A percentile compares a stretch with the other conserved stretches of the same genome.
phyloP scores from a whole-genome alignment of 2,113 vertebrate species.

The Alethe diademata region DNA sequence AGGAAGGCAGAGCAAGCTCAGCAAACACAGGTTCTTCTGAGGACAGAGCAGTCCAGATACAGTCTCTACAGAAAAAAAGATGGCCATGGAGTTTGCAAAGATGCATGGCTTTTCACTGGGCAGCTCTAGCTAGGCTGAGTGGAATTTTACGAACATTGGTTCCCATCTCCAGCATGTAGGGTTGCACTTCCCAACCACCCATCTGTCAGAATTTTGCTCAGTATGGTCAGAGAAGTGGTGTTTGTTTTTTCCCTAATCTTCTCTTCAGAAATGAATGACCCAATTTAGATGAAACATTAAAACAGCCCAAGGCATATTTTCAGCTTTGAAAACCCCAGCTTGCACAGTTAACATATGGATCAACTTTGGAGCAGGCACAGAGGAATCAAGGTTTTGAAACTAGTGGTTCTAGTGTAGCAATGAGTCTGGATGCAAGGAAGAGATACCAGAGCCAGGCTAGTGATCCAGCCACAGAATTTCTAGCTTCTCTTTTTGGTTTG shows the following conservation, averaged over 20 bases:
- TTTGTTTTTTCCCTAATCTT: conserved; percentile 50
- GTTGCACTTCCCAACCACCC: background rate
- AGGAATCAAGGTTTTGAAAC: background rate
- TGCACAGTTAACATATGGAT: conserved; percentile 19
- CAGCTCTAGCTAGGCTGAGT: background rate
- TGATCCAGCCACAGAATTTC: background rate
- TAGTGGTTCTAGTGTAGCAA: background rate
- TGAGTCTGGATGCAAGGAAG: background rate
- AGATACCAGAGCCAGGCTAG: background rate
- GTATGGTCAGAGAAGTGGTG: conserved; percentile 4
- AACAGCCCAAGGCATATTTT: conserved; percentile 43
- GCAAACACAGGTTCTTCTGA: background rate
- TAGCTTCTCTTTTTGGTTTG: background rate
- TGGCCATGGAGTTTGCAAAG: background rate
- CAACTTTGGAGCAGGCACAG: background rate
- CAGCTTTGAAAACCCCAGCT: conserved; percentile 30
- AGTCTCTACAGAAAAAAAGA: background rate
- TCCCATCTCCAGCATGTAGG: background rate
- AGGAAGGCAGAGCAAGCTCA: background rate
- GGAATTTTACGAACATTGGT: background rate
- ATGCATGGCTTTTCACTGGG: background rate
- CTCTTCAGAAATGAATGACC: conserved; percentile 42
- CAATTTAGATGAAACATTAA: conserved; percentile 60
- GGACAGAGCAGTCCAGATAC: background rate
- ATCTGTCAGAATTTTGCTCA: conserved; percentile 25